Percentiles rank a stretch among this genome's conserved stretches.
Conservation (phyloP, 2,888 invertebrate genomes). For the Ecliptopera silaceata region DNA sequence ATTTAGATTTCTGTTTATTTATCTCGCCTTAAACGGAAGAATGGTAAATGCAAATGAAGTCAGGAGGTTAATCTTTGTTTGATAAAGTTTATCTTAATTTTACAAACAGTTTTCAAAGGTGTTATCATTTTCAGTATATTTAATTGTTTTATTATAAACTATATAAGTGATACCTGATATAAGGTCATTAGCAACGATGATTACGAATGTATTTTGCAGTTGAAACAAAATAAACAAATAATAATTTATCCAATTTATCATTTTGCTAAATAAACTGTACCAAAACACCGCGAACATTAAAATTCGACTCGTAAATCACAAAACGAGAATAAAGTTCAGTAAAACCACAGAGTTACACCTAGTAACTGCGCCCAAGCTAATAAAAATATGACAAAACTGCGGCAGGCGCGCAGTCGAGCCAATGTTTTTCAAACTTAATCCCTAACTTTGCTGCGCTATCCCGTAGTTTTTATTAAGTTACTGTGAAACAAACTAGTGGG, state of each 20-base stretch:
- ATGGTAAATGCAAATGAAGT: constrained; percentile 4
- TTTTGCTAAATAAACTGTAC: background rate
- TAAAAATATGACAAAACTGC: constrained; percentile 50
- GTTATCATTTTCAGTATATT: too few species aligned
- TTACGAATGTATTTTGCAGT: background rate
- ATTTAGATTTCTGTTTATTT: constrained; percentile 40
- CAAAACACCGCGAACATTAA: constrained; percentile 10
- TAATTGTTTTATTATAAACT: too few species aligned
- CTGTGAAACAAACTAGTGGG: constrained; percentile 71
- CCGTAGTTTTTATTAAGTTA: constrained; percentile 73
- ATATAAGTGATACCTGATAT: too few species aligned
- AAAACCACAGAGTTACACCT: constrained; percentile 14
- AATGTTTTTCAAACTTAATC: constrained; percentile 66
- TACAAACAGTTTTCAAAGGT: background rate
- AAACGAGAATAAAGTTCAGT: constrained; percentile 21
- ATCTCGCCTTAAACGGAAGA: constrained; percentile 9
- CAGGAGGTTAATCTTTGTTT: background rate
- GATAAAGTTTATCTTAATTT: background rate
- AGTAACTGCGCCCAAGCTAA: constrained; percentile 24
- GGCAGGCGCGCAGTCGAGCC: constrained; percentile 37
- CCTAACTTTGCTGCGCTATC: constrained; percentile 54
- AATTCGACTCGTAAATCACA: constrained; percentile 14
- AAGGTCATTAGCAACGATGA: background rate
- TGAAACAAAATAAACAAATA: background rate
- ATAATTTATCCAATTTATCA: background rate